Base-by-base conservation (phyloP, 2,888 invertebrate species). In the Ichneumoninae sp. region DNA sequence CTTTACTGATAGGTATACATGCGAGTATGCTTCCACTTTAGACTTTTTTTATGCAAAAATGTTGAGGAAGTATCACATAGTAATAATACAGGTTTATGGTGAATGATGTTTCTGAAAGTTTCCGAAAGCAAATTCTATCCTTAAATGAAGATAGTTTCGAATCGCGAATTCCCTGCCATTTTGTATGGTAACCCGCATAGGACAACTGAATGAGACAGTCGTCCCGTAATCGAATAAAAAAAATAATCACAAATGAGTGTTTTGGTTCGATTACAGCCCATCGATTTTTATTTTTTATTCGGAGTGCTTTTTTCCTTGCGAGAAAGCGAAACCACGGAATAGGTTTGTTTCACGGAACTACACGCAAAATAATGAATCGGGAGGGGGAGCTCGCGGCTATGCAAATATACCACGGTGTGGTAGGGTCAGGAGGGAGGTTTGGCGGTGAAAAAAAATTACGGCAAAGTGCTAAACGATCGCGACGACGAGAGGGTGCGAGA, bases 381-480 rank as follows among this genome's bases (percentile, higher is more conserved):
- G 57, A 75, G 78, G 89, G 86, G 30, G 16, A 16, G 82, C 87
- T 89, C 87, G 90, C 86, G 89, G 89, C 91, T 92, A 92, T 92
- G 92, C 92, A 93, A 93, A 93, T 93, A 91, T 86, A 86, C 83
- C 88, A 69, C 81, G 79, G 80, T 60, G 68, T 47, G 62, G 75
- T 80, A 72, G 78, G 66, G 86, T 85, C 82, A 80, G 88, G 87
- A 81, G 82, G 87, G 88, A 88, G 88, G 85, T 87, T 86, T 89
- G 91, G 81, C 76, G 84, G 79, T 1, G 66, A 47, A 77, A 33
- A 76, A 93, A 93, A 93, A 93, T 93, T 93, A 93, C 93, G 89
- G 89, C 90, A 92, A 93, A 93, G 93, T 93, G 93, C 93, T 93
- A 93, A 93, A 93, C 93, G 93, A 93, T 93, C 92, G 91, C 87